Evolutionary conservation across 1,140 invertebrate species (phyloP), one percentile per base, ranked within the genome.

Genomic region (Ceratosolen solmsi): DNA sequence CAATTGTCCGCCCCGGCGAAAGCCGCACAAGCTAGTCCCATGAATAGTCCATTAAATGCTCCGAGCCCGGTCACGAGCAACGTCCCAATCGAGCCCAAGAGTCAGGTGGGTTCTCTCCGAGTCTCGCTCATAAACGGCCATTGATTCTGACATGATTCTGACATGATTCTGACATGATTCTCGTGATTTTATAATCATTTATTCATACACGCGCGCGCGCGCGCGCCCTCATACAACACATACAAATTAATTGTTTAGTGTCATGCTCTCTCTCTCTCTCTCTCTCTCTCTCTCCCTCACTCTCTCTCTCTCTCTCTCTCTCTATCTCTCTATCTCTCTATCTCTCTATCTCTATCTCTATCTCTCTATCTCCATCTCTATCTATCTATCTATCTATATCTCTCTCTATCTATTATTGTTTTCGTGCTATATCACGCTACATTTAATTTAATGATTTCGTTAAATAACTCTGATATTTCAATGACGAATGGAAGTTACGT

Each of bases 1-100:
- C 95, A 95, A 89, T 92, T 96, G 79, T 95, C 94, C 87, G 94
- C 94, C 83, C 95, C 95, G 80, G 93, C 94, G 73, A 94, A 94
- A 91, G 91, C 91, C 86, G 86, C 87, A 68, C 87, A 89, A 80
- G 84, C 85, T 76, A 90, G 83, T 84, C 87, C 65, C 38, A 20
- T 46, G 13, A 77, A 15, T 78, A 51, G 41, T 72, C 63, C 72
- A 25, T 77, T 58, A 33, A 60, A 68, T 87, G 85, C 87, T 87
- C 89, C 87, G 88, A 91, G 87, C 88, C 88, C 89, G 88, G 89
- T 89, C 89, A 88, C 89, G 54, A 72, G 81, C 81, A 79, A 79
- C 58, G 58, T 77, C 60, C 65, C 93, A 90, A 91, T 92, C 91
- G 93, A 93, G 89, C 88, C 89, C 87, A 93, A 93, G 89, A 93